Percentiles rank a stretch among this genome's conserved stretches.
These are phyloP conservation scores for Xestia sexstrigata DNA, from an alignment of 2,888 invertebrate species.

Conservation along the genomic window DNA sequence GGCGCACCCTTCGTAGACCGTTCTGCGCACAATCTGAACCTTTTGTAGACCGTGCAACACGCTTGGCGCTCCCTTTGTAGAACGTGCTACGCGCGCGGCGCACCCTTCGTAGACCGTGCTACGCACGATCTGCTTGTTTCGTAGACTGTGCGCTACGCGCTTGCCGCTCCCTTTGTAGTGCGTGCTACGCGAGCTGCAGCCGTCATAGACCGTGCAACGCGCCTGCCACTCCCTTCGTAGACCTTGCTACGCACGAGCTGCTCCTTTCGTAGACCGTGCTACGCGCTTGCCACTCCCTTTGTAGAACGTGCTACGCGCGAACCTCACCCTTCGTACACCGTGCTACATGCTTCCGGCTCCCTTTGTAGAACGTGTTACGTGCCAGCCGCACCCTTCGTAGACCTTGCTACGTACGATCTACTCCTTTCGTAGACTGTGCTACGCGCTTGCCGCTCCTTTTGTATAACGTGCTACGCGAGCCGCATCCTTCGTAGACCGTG, in stretches of 20 bases:
- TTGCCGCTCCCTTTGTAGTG: too few relatives aligned
- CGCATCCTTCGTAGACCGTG: background rate
- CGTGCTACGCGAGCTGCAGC: too few relatives aligned
- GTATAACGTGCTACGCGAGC: background rate
- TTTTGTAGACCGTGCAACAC: background rate
- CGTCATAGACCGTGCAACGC: too few relatives aligned
- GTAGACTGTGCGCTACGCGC: too few relatives aligned
- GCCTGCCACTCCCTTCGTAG: too few relatives aligned
- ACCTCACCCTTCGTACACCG: background rate
- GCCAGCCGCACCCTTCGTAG: background rate
- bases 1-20: background rate
- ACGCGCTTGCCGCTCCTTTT: background rate
- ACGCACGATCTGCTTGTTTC: background rate
- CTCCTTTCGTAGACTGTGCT: background rate
- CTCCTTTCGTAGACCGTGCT: background rate
- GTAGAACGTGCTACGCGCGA: background rate
- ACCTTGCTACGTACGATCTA: background rate
- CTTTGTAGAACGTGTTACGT: background rate
- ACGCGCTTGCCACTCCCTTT: background rate
- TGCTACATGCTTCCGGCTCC: too few relatives aligned
- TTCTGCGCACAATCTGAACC: background rate
- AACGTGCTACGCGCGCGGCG: background rate
- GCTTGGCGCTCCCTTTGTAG: background rate
- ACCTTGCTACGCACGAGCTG: too few relatives aligned
- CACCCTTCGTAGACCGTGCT: background rate